Conservation (phyloP, 2,888 invertebrate species). For the Ormyrus pomaceus region DNA sequence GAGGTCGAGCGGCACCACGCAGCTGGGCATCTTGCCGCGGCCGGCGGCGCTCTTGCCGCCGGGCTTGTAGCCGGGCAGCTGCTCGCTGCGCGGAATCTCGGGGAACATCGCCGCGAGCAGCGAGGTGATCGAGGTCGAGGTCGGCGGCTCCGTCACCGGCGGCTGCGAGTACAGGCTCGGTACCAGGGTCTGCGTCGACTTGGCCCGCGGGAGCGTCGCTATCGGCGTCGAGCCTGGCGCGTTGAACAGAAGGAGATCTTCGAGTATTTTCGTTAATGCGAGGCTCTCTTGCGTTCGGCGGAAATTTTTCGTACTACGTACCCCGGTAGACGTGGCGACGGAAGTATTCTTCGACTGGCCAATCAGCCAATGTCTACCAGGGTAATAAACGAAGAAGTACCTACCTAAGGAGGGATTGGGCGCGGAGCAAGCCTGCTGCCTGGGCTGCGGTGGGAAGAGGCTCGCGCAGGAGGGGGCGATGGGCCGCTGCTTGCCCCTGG, state of each 20-base stretch:
- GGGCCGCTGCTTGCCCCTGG: constrained; percentile 65
- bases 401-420: constrained; percentile 71
- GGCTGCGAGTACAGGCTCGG: constrained; percentile 61
- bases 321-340: no score
- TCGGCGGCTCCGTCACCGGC: constrained; percentile 58
- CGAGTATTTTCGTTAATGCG: not conserved
- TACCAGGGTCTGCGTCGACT: constrained; percentile 73
- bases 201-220: constrained; percentile 71
- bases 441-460: constrained; percentile 68
- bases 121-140: constrained; percentile 70
- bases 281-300: no score
- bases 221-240: constrained; percentile 67
- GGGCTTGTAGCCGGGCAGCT: constrained; percentile 69
- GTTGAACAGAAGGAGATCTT: no score
- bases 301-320: no score
- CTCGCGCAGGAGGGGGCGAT: constrained; percentile 65
- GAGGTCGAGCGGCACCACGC: constrained; percentile 66
- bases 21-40: constrained; percentile 63
- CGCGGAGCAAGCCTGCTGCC: constrained; percentile 70
- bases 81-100: constrained; percentile 67
- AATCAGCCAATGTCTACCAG: no score
- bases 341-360: no score
- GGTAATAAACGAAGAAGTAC: not conserved
- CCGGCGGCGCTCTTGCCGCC: constrained; percentile 63
- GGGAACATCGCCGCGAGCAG: constrained; percentile 73